Base-by-base conservation (phyloP, 2,888 invertebrate genomes). In the Romanomermis culicivorax region DNA sequence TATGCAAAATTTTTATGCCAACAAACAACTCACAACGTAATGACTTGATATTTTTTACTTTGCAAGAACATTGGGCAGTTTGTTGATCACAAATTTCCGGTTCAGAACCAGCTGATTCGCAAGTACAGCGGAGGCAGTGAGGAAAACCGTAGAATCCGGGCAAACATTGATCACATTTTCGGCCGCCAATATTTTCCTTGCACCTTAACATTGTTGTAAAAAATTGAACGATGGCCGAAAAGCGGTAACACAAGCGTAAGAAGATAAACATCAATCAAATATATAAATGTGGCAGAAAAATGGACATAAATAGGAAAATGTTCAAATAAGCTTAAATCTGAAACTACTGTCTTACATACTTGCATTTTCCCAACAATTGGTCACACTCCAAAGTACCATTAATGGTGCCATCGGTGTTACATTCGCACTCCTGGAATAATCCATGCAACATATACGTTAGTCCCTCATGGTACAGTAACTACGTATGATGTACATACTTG, bases 161-260 rank as follows among this genome's bases (percentile, higher is more conserved):
- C 51, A 77, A 72, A 67, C 97, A 97, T 54, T 77, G 78, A 67
- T 89, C 85, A 69, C 97, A 97, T 24, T 80, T 80, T 1, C 91
- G 77, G 0, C 87, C 88, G 1, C 83, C 83, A 27, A 95, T 80
- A 66, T 88, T 84, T 26, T 78, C 75, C 58, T 84, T 82, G 68
- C 93, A 95, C 2, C 59, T 60, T 30, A n/a, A 53, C 25, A 36
- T 36, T 17, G 36, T n/a, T n/a, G n/a, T n/a, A n/a, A n/a, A n/a
- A n/a, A n/a, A n/a, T n/a, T n/a, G n/a, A n/a, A n/a, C n/a, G n/a
- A n/a, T 17, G 42, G n/a, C 17, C 42, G 42, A 42, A n/a, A 42
- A 42, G n/a, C 17, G 17, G n/a, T 17, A 17, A 48, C n/a, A 48
- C 24, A 48, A 48, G 24, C 24, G 48, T 20, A 11, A n/a, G n/a